Evolutionary conservation across 2,113 vertebrate genomes (phyloP).

Genomic region (Tonatia bakeri): DNA sequence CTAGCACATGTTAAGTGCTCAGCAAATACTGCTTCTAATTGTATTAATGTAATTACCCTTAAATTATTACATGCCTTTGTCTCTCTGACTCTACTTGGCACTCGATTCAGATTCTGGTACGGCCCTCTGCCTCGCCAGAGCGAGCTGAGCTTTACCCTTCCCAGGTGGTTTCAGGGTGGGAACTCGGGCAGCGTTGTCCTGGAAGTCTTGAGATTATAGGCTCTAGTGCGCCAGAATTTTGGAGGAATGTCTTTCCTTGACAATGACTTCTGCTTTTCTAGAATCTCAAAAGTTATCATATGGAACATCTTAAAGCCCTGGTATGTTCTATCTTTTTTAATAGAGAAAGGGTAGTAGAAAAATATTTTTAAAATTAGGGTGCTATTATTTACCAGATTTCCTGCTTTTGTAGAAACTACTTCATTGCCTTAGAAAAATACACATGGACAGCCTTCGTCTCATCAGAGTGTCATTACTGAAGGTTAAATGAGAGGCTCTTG

Average conservation of each 20-base stretch:
- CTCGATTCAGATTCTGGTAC: neutral
- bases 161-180: neutral
- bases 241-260: neutral
- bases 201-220: neutral
- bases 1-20: neutral
- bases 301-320: neutral
- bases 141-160: neutral
- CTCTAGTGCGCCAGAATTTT: neutral
- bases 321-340: neutral
- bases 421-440: neutral
- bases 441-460: neutral
- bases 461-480: neutral
- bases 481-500: fast-evolving
- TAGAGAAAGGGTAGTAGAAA: neutral
- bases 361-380: neutral
- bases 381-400: neutral
- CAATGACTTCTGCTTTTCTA: neutral
- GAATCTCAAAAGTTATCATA: neutral
- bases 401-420: neutral
- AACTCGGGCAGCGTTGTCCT: fast-evolving
- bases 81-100: neutral
- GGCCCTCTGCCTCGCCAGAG: neutral
- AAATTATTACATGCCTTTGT: neutral
- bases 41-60: neutral
- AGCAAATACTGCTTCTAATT: neutral